Evolutionary conservation across 2,888 invertebrate genomes (phyloP).

Genomic region (Chaetoderma sp.): DNA sequence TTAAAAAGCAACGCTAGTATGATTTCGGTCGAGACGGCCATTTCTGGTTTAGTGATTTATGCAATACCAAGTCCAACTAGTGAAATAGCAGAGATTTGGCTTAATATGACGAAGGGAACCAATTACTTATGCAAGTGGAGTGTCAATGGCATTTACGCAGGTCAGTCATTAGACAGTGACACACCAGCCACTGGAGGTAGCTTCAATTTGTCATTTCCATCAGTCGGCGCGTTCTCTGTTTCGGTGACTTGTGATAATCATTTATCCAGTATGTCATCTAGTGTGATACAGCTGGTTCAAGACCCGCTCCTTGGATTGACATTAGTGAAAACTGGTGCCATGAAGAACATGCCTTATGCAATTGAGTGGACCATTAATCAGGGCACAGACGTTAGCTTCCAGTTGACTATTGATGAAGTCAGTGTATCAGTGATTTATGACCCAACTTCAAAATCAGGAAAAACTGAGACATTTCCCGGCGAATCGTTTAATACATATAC

Average conservation of each 20-base stretch:
- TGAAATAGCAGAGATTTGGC: conserved; percentile 23
- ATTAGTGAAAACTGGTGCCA: conserved; percentile 42
- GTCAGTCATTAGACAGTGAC: conserved; percentile 15
- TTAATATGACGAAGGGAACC: conserved; percentile 49
- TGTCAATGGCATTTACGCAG: conserved; percentile 11
- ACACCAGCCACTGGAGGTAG: background rate
- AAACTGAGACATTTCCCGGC: conserved; percentile 2
- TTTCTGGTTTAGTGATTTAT: conserved; percentile 40
- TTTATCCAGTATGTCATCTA: conserved; percentile 28
- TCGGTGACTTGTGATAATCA: conserved; percentile 45
- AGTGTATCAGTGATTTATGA: conserved; percentile 19
- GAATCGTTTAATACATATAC: background rate
- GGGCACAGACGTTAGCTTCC: conserved; percentile 41
- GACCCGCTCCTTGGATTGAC: conserved; percentile 47
- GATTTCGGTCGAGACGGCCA: conserved; percentile 47
- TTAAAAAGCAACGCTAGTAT: conserved; percentile 45
- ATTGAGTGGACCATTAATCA: conserved; percentile 38
- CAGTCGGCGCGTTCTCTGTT: conserved; percentile 36
- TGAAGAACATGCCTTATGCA: conserved; percentile 27
- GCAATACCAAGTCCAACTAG: conserved; percentile 4
- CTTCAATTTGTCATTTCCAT: conserved; percentile 36
- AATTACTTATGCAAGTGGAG: conserved; percentile 53
- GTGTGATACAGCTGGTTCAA: conserved; percentile 35
- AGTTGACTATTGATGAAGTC: conserved; percentile 35
- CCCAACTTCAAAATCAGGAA: conserved; percentile 18